These are phyloP conservation scores for Stramonita haemastoma DNA, from an alignment of 2,888 invertebrate species.

Conservation along the genomic window DNA sequence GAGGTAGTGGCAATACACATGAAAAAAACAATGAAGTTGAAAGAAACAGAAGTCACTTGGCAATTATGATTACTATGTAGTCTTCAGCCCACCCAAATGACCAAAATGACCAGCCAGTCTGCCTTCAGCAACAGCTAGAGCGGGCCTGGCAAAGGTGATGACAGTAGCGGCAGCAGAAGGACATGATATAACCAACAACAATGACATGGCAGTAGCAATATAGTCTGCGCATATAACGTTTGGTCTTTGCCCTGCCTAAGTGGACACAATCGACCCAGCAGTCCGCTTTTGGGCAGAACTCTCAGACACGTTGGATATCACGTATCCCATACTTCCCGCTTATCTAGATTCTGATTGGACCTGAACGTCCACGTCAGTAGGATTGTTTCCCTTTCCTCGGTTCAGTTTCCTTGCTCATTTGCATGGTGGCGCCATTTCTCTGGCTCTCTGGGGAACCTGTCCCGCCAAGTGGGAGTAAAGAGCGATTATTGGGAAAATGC, in stretches of 20 bases:
- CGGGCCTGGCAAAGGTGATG: not conserved
- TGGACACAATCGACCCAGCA: not conserved
- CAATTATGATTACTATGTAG: too few relatives aligned
- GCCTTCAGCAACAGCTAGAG: not conserved
- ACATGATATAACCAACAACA: too few relatives aligned
- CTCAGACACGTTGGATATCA: not conserved
- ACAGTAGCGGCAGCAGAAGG: not conserved
- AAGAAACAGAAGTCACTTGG: too few relatives aligned
- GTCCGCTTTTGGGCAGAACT: not conserved
- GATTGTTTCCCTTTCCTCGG: not conserved
- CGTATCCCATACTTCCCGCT: not conserved
- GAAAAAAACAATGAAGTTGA: too few relatives aligned
- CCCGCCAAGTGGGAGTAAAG: too few relatives aligned
- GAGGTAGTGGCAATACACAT: too few relatives aligned
- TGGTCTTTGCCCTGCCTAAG: not conserved
- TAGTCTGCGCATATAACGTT: too few relatives aligned
- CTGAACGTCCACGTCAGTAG: not conserved
- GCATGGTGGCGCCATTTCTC: not conserved
- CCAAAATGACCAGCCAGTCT: too few relatives aligned
- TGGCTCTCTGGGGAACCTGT: not conserved
- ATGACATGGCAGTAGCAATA: not conserved
- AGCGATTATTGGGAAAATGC: too few relatives aligned
- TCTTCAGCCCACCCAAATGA: too few relatives aligned
- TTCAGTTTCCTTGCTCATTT: conserved; percentile 11
- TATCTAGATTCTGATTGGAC: conserved; percentile 19